Evolutionary conservation across 2,888 invertebrate species (phyloP), one percentile per base, ranked within the genome.

Genomic region (Ormyrus pomaceus): DNA sequence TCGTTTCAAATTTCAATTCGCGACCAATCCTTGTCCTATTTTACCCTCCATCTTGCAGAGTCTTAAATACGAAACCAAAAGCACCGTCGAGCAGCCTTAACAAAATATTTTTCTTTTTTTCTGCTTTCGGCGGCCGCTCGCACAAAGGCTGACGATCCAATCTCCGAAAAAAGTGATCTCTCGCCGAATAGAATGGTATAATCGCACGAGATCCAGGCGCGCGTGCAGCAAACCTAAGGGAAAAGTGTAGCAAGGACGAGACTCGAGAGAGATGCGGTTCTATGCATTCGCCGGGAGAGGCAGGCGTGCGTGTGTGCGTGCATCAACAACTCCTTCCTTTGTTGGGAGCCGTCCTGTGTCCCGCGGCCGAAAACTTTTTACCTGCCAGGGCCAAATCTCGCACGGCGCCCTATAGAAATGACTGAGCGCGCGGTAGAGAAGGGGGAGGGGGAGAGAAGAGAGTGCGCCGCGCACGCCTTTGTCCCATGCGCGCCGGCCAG

Each of bases 21-120:
- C 53, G 13, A 50, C 61, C 51, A n/a, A n/a, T 13, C 11, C 50
- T 8, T 11, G 10, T n/a, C 34, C 34, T 34, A 34, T 34, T 34
- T 34, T 55, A 11, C 53, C 34, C 34, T 34, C 34, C 3, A 34
- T 34, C 34, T 68, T 10, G 55, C 9, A 34, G 3, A 34, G 34
- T 34, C 34, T 34, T 34, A 34, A 34, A 34, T 34, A 34, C 56
- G 53, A 34, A 74, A 34, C 45, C 72, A 13, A 62, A 62, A 79
- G 65, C 55, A 66, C 71, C 66, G 55, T 5, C 51, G 34, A n/a
- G 72, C 45, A 66, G 69, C 68, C 79, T 76, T 76, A 75, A 81
- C 59, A 78, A 81, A 82, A 82, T 79, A 82, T 82, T 82, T 82
- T 79, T 66, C 45, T 74, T 81, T 55, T 64, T 11, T 61, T 72